phyloP scores from a whole-genome alignment of 37 sponge, comb jelly and placozoan genomes.

The Halichondria panicea region DNA sequence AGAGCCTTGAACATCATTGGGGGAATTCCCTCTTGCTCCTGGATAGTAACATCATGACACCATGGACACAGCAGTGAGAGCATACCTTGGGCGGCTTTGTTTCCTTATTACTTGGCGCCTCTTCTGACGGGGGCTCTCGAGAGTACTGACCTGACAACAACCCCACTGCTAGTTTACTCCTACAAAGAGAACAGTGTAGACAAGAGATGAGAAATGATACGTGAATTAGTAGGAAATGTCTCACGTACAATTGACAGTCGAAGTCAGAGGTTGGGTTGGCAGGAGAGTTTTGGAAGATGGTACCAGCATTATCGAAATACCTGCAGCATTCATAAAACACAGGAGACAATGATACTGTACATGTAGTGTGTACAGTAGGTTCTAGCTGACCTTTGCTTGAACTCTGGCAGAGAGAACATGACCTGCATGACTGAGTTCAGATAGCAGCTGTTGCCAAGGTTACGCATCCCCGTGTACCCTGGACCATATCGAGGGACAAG shows the following conservation, averaged over 20 bases:
- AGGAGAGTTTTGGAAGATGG: conserved; percentile 28
- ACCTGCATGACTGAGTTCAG: conserved; percentile 90
- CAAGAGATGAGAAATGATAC: neutral
- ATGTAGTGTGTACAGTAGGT: no score
- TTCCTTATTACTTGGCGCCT: neutral
- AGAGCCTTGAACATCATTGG: conserved; percentile 82
- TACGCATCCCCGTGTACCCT: conserved; percentile 83
- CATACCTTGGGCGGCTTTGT: conserved; percentile 13
- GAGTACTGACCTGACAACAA: conserved; percentile 79
- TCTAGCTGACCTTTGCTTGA: conserved; percentile 54
- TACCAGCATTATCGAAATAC: conserved; percentile 49
- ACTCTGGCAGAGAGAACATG: conserved; percentile 68
- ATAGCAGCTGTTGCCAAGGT: conserved; percentile 95
- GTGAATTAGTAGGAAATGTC: no score
- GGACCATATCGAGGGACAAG: conserved; percentile 81
- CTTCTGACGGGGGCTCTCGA: no score
- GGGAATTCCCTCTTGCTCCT: conserved; percentile 60
- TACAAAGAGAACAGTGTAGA: neutral
- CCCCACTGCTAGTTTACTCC: conserved; percentile 73
- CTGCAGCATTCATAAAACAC: conserved; percentile 2
- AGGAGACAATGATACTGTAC: neutral
- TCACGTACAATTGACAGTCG: conserved; percentile 64
- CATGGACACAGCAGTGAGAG: no score
- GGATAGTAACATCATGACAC: neutral
- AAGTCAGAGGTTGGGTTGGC: conserved; percentile 59